These are phyloP conservation scores for Hybognathus amarus DNA, from an alignment of 2,797 vertebrate species.

Conservation along the genomic window DNA sequence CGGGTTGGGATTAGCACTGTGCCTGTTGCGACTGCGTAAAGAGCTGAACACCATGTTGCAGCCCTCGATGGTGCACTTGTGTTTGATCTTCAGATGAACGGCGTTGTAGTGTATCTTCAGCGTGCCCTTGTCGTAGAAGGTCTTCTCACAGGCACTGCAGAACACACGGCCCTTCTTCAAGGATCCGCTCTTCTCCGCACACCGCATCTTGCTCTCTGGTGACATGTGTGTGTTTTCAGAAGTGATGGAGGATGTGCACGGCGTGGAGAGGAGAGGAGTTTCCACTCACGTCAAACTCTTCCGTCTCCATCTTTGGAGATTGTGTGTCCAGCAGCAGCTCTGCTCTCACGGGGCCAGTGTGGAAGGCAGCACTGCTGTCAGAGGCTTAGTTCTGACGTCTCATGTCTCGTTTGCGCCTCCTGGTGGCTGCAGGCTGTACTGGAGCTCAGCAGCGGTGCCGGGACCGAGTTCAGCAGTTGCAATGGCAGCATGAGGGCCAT, in stretches of 20 bases:
- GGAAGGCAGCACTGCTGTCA: conserved; percentile 74
- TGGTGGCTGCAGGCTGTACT: conserved; percentile 79
- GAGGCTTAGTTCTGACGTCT: conserved; percentile 35
- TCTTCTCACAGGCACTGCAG: conserved; percentile 97
- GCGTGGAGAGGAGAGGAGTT: conserved; percentile 81
- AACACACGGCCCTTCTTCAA: conserved; percentile 94
- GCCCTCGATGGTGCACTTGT: conserved; percentile 95
- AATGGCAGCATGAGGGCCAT: conserved; percentile 97
- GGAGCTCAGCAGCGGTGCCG: conserved; percentile 87
- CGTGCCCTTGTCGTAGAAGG: conserved; percentile 98
- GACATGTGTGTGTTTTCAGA: conserved; percentile 85
- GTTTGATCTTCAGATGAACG: conserved; percentile 98
- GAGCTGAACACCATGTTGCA: conserved; percentile 99
- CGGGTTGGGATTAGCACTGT: conserved; percentile 97
- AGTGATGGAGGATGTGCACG: conserved; percentile 81
- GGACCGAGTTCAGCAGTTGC: conserved; percentile 90
- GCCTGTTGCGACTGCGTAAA: conserved; percentile 93
- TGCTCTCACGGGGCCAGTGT: conserved; percentile 77
- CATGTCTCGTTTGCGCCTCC: conserved; percentile 76
- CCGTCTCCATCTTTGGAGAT: conserved; percentile 82
- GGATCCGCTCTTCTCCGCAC: conserved; percentile 78
- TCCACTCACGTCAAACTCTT: conserved; percentile 80
- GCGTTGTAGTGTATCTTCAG: conserved; percentile 99
- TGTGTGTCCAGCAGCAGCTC: conserved; percentile 73
- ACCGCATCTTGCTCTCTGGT: conserved; percentile 84